These are phyloP conservation scores for Nomada lathburiana DNA, from an alignment of 2,888 invertebrate genomes.

Conservation along the genomic window DNA sequence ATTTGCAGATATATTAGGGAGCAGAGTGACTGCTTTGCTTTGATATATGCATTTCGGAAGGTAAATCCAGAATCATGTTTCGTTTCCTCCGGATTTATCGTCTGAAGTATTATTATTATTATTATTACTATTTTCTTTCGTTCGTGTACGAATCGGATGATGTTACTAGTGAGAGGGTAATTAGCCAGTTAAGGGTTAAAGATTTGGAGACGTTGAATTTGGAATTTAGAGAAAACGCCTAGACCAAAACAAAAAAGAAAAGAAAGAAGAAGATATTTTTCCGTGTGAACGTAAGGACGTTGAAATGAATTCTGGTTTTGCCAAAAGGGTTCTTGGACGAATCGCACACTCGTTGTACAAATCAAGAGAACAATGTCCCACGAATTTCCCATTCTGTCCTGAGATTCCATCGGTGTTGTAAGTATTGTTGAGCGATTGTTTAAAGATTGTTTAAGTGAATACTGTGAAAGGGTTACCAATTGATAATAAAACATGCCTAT, in stretches of 20 bases:
- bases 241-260: background rate
- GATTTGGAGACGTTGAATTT: slow-evolving; percentile 2
- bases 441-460: slow-evolving; percentile 56
- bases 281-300: background rate
- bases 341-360: slow-evolving; percentile 49
- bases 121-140: background rate
- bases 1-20: background rate
- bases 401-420: slow-evolving; percentile 57
- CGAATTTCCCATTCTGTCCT: slow-evolving; percentile 42
- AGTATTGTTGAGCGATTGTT: slow-evolving; percentile 64
- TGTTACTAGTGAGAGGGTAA: background rate
- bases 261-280: background rate
- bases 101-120: background rate
- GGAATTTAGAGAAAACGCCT: slow-evolving; percentile 17
- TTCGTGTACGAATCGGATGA: background rate
- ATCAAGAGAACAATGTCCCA: slow-evolving; percentile 6
- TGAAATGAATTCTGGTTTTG: slow-evolving; percentile 17
- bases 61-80: background rate
- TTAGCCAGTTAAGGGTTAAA: slow-evolving; percentile 13
- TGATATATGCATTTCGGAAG: background rate
- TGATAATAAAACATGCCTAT: slow-evolving; percentile 73
- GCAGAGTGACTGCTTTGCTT: background rate
- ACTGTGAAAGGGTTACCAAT: slow-evolving; percentile 54
- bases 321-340: slow-evolving; percentile 21
- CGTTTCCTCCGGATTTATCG: background rate